These are phyloP conservation scores for Callorhinus ursinus DNA, from an alignment of 2,113 vertebrate species.

Conservation along the genomic window DNA sequence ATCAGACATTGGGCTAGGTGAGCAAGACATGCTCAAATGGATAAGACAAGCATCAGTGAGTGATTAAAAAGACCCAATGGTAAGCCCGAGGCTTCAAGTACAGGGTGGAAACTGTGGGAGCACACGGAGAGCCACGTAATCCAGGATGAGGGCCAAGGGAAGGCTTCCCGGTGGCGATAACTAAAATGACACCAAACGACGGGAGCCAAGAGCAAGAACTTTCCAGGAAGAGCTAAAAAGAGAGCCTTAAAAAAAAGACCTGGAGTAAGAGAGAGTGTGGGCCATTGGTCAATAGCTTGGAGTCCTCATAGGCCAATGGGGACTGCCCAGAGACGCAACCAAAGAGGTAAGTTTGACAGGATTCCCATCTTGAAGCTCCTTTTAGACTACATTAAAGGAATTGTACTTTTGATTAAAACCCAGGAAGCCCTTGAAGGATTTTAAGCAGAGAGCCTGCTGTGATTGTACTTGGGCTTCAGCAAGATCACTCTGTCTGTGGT, in stretches of 20 bases:
- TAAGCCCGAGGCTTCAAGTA: background rate
- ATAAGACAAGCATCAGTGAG: background rate
- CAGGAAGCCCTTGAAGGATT: background rate
- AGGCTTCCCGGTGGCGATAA: background rate
- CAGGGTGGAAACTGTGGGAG: background rate
- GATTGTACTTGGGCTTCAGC: background rate
- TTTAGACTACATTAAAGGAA: background rate
- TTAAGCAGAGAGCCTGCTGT: background rate
- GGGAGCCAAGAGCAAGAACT: background rate
- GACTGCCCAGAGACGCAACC: background rate
- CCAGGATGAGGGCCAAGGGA: background rate
- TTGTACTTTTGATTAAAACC: background rate
- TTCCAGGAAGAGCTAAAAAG: background rate
- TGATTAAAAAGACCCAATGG: background rate
- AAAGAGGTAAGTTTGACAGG: background rate
- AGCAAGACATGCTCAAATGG: background rate
- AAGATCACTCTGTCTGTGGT: background rate
- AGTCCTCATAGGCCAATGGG: background rate
- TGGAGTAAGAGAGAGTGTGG: background rate
- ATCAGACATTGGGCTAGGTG: background rate
- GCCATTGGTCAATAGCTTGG: too few relatives aligned
- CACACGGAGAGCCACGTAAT: too few relatives aligned
- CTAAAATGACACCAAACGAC: background rate
- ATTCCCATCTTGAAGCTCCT: background rate
- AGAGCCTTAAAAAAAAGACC: background rate